Percentiles rank a stretch among this genome's conserved stretches.
Conservation (phyloP, 2,888 invertebrate species). For the Limenitis arthemis region DNA sequence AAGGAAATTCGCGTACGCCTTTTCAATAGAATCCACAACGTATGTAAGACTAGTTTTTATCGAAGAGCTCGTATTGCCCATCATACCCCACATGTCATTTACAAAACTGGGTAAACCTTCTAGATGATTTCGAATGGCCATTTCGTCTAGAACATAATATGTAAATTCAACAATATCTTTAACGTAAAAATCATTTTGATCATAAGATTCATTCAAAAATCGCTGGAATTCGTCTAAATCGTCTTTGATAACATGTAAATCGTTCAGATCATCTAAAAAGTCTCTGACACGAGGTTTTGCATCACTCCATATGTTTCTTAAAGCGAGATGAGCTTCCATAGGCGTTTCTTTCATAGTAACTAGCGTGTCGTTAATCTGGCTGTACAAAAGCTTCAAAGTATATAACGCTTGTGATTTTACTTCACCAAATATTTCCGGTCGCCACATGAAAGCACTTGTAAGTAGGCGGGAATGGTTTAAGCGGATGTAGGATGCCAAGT, state of each 20-base stretch:
- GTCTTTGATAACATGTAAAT: slow-evolving; percentile 79
- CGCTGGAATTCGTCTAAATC: slow-evolving; percentile 79
- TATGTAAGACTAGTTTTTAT: slow-evolving; percentile 82
- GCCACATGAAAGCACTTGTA: slow-evolving; percentile 85
- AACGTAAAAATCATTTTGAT: slow-evolving; percentile 87
- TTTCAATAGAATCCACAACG: slow-evolving; percentile 81
- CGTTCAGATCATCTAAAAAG: slow-evolving; percentile 81
- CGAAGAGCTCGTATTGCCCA: slow-evolving; percentile 88
- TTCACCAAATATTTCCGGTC: slow-evolving; percentile 78
- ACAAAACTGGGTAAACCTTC: slow-evolving; percentile 85
- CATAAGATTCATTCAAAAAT: slow-evolving; percentile 83
- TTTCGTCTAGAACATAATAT: slow-evolving; percentile 80
- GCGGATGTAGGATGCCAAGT: slow-evolving; percentile 83
- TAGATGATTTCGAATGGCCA: slow-evolving; percentile 83
- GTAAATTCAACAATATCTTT: slow-evolving; percentile 82
- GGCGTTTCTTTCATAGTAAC: slow-evolving; percentile 67
- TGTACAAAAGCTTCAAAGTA: slow-evolving; percentile 49
- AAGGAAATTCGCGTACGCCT: slow-evolving; percentile 78
- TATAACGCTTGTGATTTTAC: slow-evolving; percentile 48
- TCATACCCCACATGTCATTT: slow-evolving; percentile 87
- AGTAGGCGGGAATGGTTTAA: slow-evolving; percentile 88
- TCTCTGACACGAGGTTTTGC: slow-evolving; percentile 78
- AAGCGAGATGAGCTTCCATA: slow-evolving; percentile 77
- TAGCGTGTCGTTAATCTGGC: slow-evolving; percentile 58
- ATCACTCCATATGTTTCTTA: slow-evolving; percentile 82